These are phyloP conservation scores for Zapus hudsonius DNA, from an alignment of 2,113 vertebrate species.

Conservation along the genomic window DNA sequence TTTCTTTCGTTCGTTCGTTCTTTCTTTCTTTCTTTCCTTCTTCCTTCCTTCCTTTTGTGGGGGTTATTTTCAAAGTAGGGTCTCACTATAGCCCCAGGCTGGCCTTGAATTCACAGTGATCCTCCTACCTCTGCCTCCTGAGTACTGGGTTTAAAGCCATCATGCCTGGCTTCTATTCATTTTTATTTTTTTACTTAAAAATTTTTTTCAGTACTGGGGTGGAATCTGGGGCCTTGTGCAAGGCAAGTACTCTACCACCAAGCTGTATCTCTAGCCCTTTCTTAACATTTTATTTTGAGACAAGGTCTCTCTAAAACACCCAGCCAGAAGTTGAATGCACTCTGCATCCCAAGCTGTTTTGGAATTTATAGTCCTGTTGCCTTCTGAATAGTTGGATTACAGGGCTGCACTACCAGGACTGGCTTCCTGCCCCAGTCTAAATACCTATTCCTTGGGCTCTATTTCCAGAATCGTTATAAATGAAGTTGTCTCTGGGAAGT, in stretches of 20 bases:
- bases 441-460: neutral
- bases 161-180: too few relatives aligned
- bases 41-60: too few relatives aligned
- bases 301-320: neutral
- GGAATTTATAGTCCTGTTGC: neutral
- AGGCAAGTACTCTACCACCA: neutral
- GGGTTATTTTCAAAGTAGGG: too few relatives aligned
- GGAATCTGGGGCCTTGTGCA: too few relatives aligned
- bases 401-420: neutral
- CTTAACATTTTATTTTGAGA: neutral
- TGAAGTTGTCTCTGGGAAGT: neutral
- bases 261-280: neutral
- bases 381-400: neutral
- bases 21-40: too few relatives aligned
- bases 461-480: conserved; percentile 10
- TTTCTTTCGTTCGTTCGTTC: too few relatives aligned
- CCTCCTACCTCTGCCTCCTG: too few relatives aligned
- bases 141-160: too few relatives aligned
- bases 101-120: too few relatives aligned
- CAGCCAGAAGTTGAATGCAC: neutral
- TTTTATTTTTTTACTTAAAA: too few relatives aligned
- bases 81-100: too few relatives aligned
- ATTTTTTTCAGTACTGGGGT: too few relatives aligned
- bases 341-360: neutral
- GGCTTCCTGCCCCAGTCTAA: neutral